Conservation (phyloP, 2,888 invertebrate species). For the Pheosia tremula region DNA sequence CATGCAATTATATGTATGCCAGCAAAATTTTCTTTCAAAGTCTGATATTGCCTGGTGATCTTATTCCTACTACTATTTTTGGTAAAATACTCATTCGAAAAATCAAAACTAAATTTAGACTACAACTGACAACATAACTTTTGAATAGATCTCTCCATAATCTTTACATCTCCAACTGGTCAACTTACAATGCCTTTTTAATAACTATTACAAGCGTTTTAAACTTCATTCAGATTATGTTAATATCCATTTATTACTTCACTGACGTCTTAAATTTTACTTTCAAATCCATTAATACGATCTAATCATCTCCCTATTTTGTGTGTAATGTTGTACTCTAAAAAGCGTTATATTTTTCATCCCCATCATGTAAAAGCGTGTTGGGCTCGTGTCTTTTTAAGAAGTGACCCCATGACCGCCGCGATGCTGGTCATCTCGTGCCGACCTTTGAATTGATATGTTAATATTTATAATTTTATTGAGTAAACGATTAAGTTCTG, state of each 20-base stretch:
- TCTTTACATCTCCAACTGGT: background rate
- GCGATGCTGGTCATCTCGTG: conserved; percentile 45
- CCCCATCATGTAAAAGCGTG: conserved; percentile 42
- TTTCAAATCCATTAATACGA: conserved; percentile 35
- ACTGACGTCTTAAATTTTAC: conserved; percentile 34
- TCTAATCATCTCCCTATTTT: conserved; percentile 37
- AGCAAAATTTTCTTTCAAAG: too few species aligned
- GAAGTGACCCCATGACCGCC: conserved; percentile 33
- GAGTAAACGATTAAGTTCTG: background rate
- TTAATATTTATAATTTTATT: conserved; percentile 23
- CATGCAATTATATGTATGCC: too few species aligned
- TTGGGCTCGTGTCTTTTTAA: conserved; percentile 39
- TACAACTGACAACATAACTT: background rate
- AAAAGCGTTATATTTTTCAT: conserved; percentile 23
- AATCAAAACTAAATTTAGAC: too few species aligned
- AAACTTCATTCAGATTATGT: conserved; percentile 30
- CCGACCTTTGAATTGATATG: conserved; percentile 37
- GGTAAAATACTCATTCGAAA: too few species aligned
- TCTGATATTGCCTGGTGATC: too few species aligned
- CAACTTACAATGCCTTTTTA: background rate
- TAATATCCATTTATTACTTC: conserved; percentile 30
- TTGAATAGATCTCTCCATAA: background rate
- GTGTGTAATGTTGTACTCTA: conserved; percentile 23
- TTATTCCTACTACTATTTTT: too few species aligned
- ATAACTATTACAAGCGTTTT: conserved; percentile 23